A percentile compares a stretch with the other conserved stretches of the same genome.
These are phyloP conservation scores for Drosophila pseudotalamancana DNA, from an alignment of 2,888 invertebrate genomes.

Conservation along the genomic window DNA sequence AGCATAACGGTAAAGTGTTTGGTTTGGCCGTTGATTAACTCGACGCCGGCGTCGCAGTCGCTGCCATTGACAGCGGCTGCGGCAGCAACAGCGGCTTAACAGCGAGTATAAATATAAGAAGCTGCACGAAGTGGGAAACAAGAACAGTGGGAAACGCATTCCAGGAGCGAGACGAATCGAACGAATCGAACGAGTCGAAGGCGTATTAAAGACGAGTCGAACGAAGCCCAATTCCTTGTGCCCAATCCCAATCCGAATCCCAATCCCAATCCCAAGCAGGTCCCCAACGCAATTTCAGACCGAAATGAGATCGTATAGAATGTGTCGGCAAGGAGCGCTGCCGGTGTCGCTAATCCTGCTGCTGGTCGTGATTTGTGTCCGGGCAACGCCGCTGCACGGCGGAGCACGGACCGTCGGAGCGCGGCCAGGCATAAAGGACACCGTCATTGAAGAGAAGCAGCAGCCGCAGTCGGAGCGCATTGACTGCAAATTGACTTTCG, in stretches of 20 bases:
- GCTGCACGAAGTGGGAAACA: slow-evolving; percentile 29
- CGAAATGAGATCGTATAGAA: slow-evolving; percentile 55
- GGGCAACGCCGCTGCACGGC: slow-evolving; percentile 29
- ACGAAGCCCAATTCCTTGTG: slow-evolving; percentile 4
- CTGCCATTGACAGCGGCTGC: neutral
- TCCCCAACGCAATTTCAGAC: slow-evolving; percentile 47
- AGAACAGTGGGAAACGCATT: slow-evolving; percentile 29
- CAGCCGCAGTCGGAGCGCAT: slow-evolving; percentile 36
- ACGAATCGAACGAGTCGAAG: slow-evolving; percentile 6
- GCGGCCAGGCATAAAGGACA: slow-evolving; percentile 7
- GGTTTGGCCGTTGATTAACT: slow-evolving; percentile 40
- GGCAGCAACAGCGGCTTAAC: slow-evolving; percentile 4
- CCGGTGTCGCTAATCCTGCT: slow-evolving; percentile 60
- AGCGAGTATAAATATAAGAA: slow-evolving; percentile 61
- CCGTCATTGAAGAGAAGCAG: slow-evolving; percentile 15
- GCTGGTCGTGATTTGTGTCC: slow-evolving; percentile 49
- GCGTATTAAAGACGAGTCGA: neutral
- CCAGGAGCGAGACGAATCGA: neutral
- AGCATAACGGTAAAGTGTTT: slow-evolving; percentile 57
- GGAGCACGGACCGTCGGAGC: neutral
- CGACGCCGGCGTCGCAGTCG: slow-evolving; percentile 23
- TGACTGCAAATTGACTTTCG: slow-evolving; percentile 76
- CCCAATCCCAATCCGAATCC: slow-evolving; percentile 14
- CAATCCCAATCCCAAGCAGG: slow-evolving; percentile 8
- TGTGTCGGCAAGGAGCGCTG: slow-evolving; percentile 40